A percentile compares a stretch with the other conserved stretches of the same genome.
Evolutionary conservation across 2,797 vertebrate genomes (phyloP).

Genomic region (Kryptolebias ocellatus): DNA sequence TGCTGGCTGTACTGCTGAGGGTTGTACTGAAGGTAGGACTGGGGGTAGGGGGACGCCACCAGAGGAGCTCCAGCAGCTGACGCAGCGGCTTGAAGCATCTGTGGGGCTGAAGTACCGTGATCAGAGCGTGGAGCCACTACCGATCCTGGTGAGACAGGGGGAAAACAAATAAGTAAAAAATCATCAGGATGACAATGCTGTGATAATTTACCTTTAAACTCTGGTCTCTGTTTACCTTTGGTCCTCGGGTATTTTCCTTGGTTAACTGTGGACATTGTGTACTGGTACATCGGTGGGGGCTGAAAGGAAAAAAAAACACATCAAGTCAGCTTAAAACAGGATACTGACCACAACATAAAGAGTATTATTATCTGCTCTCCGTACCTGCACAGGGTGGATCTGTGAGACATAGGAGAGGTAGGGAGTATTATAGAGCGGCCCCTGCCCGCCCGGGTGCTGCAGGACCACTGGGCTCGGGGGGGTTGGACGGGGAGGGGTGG

Average conservation of each 20-base stretch:
- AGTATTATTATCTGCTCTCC: neutral
- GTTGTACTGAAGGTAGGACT: conserved; percentile 90
- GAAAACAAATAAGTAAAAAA: neutral
- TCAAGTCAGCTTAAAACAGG: neutral
- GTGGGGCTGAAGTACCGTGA: conserved; percentile 84
- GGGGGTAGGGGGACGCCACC: conserved; percentile 89
- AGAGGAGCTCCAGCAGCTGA: conserved; percentile 88
- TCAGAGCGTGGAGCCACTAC: conserved; percentile 86
- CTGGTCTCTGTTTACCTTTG: conserved; percentile 80
- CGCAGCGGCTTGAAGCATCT: conserved; percentile 87
- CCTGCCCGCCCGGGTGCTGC: conserved; percentile 86
- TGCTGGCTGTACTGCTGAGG: conserved; percentile 81
- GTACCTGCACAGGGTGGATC: conserved; percentile 87
- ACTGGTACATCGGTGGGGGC: conserved; percentile 90
- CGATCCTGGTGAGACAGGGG: conserved; percentile 74
- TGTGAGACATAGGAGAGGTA: conserved; percentile 90
- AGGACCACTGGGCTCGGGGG: conserved; percentile 89
- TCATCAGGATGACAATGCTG: neutral
- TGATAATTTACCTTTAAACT: no score
- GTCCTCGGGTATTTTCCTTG: conserved; percentile 89
- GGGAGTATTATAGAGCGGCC: conserved; percentile 84
- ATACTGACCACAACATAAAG: neutral
- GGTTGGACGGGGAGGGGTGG: conserved; percentile 86
- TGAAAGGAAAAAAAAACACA: conserved; percentile 52
- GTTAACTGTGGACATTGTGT: conserved; percentile 87